Conservation (phyloP, 2,888 invertebrate species). For the Ormyrus rosae region DNA sequence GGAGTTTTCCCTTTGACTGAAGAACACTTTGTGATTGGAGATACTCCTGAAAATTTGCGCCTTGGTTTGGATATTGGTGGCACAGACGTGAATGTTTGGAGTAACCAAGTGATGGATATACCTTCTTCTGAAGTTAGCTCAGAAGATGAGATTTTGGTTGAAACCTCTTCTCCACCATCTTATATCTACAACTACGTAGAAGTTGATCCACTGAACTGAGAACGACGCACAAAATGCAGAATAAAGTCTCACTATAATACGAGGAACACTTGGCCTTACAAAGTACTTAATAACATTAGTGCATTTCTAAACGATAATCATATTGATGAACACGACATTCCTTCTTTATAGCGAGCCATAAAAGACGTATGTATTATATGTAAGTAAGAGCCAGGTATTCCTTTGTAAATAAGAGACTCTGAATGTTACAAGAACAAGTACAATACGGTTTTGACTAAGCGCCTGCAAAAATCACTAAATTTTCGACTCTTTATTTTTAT, state of each 20-base stretch:
- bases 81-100: conserved; percentile 71
- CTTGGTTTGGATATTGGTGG: conserved; percentile 74
- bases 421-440: conserved; percentile 56
- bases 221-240: conserved; percentile 56
- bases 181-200: conserved; percentile 74
- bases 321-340: conserved; percentile 47
- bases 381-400: conserved; percentile 55
- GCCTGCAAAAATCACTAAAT: conserved; percentile 53
- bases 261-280: conserved; percentile 53
- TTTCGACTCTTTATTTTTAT: conserved; percentile 54
- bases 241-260: conserved; percentile 48
- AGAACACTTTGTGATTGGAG: conserved; percentile 78
- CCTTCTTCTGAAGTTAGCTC: conserved; percentile 57
- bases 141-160: conserved; percentile 66
- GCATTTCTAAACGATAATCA: conserved; percentile 55
- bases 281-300: conserved; percentile 51
- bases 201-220: conserved; percentile 73
- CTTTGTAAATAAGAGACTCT: conserved; percentile 56
- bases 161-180: conserved; percentile 64
- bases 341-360: conserved; percentile 47
- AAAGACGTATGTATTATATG: conserved; percentile 38
- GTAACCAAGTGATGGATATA: conserved; percentile 65
- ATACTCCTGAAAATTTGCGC: conserved; percentile 74
- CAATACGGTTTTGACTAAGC: conserved; percentile 55
- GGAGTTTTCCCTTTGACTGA: conserved; percentile 80